Conservation (phyloP, 2,888 invertebrate genomes). For the Neuroscelio doddi region DNA sequence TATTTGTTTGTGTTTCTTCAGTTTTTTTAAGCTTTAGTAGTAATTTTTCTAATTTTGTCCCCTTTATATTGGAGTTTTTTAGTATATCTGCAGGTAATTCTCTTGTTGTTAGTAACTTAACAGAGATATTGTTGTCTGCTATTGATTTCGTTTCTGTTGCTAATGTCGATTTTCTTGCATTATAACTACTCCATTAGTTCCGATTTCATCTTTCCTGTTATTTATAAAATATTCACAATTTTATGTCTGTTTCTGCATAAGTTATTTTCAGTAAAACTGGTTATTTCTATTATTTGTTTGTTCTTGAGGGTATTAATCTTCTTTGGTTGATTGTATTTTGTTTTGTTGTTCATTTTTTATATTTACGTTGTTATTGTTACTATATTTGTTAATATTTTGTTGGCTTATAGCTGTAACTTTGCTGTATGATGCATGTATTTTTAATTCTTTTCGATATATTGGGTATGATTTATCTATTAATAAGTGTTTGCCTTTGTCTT, state of each 20-base stretch:
- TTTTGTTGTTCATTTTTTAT: neutral
- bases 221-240: neutral
- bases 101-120: no score
- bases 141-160: no score
- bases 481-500: no score
- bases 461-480: no score
- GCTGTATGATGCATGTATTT: neutral
- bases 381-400: neutral
- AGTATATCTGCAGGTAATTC: no score
- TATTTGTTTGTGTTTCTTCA: no score
- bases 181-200: neutral
- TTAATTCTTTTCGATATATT: no score
- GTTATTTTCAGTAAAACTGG: neutral
- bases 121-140: no score
- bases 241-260: neutral
- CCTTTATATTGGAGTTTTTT: neutral
- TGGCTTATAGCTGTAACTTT: neutral
- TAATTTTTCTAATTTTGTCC: neutral
- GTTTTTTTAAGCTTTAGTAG: neutral
- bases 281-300: neutral
- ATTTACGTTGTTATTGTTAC: neutral
- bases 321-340: neutral
- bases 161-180: no score
- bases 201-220: neutral
- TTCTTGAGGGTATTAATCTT: neutral